Evolutionary conservation across 2,888 invertebrate species (phyloP).

Genomic region (Drosophila pegasa): DNA sequence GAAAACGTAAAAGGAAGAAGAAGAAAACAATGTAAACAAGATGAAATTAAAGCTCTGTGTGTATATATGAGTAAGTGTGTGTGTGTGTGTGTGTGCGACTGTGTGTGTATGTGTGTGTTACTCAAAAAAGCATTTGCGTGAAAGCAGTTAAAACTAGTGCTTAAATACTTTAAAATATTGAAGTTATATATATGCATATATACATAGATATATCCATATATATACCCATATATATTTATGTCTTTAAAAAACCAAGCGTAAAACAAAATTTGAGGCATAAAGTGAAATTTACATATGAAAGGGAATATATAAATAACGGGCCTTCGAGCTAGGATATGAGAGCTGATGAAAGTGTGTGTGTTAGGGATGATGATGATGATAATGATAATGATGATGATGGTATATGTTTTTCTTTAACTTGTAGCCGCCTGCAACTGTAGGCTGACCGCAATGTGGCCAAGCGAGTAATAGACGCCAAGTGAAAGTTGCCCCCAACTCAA

Average conservation of each 20-base stretch:
- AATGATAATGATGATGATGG: constrained; percentile 2
- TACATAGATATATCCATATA: not conserved
- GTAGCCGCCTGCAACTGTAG: constrained; percentile 5
- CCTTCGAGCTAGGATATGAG: constrained; percentile 46
- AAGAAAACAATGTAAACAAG: constrained; percentile 43
- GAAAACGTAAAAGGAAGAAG: constrained; percentile 38
- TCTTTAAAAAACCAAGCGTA: not conserved
- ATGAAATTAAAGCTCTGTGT: constrained; percentile 45
- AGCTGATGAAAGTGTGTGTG: constrained; percentile 36
- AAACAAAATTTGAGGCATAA: constrained; percentile 26
- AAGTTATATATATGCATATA: constrained; percentile 1
- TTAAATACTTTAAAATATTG: constrained; percentile 23
- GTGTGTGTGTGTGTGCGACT: not conserved
- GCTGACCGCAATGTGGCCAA: constrained; percentile 23
- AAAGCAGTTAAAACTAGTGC: constrained; percentile 50
- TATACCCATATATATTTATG: not conserved
- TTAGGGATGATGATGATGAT: constrained; percentile 24
- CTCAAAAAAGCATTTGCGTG: constrained; percentile 39
- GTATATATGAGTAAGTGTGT: not conserved
- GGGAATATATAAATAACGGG: constrained; percentile 23
- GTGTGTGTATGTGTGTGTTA: constrained; percentile 11
- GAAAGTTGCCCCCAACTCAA: constrained; percentile 54
- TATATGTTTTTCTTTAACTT: not conserved
- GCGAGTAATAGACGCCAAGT: constrained; percentile 47
- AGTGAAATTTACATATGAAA: constrained; percentile 22